Percentiles rank a stretch among this genome's conserved stretches.
Conservation (phyloP, 2,797 vertebrate genomes). For the Catharus ustulatus region DNA sequence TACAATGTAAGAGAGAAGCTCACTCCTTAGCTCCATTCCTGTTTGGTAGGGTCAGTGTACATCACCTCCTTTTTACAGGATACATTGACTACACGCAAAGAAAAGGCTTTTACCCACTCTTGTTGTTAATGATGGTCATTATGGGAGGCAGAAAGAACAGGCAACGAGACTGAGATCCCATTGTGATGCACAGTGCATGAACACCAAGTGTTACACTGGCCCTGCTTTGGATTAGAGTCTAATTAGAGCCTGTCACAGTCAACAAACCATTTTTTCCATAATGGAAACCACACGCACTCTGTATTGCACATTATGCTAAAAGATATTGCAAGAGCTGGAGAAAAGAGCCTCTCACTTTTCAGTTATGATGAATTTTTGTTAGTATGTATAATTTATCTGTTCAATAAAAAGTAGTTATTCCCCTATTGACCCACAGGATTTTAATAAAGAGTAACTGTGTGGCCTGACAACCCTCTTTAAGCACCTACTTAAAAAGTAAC, state of each 20-base stretch:
- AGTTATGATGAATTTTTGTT: background rate
- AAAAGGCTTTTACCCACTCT: background rate
- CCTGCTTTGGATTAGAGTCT: background rate
- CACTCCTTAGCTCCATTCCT: background rate
- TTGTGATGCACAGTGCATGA: background rate
- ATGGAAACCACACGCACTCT: background rate
- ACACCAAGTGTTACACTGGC: background rate
- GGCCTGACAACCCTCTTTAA: slow-evolving; percentile 7
- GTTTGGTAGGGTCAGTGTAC: background rate
- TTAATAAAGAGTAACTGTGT: slow-evolving; percentile 5
- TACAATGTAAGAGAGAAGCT: background rate
- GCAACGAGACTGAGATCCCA: background rate
- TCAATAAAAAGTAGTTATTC: background rate
- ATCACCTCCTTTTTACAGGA: background rate
- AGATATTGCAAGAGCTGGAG: background rate
- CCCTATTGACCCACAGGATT: slow-evolving; percentile 2
- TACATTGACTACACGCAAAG: background rate
- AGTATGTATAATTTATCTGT: background rate
- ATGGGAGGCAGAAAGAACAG: background rate
- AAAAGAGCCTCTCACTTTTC: background rate
- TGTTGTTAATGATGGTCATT: background rate
- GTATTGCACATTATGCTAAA: background rate
- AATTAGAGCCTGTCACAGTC: slow-evolving; percentile 37
- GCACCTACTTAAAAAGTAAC: background rate
- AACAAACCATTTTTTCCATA: slow-evolving; percentile 8